Evolutionary conservation across 1,140 invertebrate species (phyloP).

Genomic region (Drosophila orena): DNA sequence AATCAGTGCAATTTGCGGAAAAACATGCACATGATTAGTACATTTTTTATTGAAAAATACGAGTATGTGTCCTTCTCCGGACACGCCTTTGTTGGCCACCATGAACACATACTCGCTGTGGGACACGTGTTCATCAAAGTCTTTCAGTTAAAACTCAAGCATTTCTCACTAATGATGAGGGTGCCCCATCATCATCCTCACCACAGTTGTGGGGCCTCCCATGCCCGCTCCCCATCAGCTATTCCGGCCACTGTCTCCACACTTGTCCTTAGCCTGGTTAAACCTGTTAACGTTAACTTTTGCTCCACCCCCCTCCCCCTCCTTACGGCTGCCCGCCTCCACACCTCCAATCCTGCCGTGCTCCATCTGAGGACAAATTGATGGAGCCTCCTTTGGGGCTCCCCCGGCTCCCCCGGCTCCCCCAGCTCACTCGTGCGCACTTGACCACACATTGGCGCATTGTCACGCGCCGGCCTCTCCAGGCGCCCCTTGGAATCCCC

Average conservation of each 20-base stretch:
- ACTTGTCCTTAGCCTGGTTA: slow-evolving; percentile 77
- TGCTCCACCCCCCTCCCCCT: slow-evolving; percentile 35
- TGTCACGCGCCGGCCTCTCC: slow-evolving; percentile 63
- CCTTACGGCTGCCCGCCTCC: slow-evolving; percentile 5
- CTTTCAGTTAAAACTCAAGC: slow-evolving; percentile 65
- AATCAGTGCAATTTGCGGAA: too few relatives aligned
- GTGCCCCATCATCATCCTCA: slow-evolving; percentile 33
- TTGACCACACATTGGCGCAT: slow-evolving; percentile 81
- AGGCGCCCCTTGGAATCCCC: not conserved
- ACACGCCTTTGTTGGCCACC: slow-evolving; percentile 4
- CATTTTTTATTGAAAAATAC: too few relatives aligned
- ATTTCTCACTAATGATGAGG: slow-evolving; percentile 75
- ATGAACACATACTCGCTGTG: slow-evolving; percentile 10
- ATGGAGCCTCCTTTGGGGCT: slow-evolving; percentile 46
- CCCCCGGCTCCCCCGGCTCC: slow-evolving; percentile 50
- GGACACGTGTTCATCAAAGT: slow-evolving; percentile 56
- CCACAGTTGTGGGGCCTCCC: slow-evolving; percentile 14
- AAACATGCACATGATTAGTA: too few relatives aligned
- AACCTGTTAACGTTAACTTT: slow-evolving; percentile 82
- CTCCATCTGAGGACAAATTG: slow-evolving; percentile 55
- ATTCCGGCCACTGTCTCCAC: slow-evolving; percentile 56
- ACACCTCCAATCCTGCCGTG: slow-evolving; percentile 36
- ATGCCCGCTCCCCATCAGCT: not conserved
- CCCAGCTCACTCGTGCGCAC: slow-evolving; percentile 75
- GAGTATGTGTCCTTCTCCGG: not conserved